Base-by-base conservation (phyloP, 2,797 vertebrate genomes). In the Dermochelys coriacea region DNA sequence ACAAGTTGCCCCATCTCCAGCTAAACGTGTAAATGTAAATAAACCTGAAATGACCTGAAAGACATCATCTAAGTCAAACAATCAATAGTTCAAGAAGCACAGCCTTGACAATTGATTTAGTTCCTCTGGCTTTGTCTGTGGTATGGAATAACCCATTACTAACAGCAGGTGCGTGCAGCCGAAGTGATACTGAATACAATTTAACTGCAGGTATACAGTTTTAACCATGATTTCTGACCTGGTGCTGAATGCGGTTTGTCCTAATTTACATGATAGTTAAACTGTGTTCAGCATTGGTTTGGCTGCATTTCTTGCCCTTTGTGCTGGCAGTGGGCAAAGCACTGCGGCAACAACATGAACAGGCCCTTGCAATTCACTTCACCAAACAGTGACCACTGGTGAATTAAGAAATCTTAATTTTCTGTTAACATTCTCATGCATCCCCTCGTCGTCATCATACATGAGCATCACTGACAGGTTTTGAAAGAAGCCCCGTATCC, bases 11-110 rank as follows among this genome's bases (percentile, higher is more conserved):
- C 52, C 82, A 85, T 75, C 52, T 71, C 75, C 34, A 79, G 51
- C 2, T 51, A 84, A n/a, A 47, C 3, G 25, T 10, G 61, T 2
- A 50, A 68, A 52, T 41, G 83, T 51, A 88, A 94, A 86, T 34
- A 87, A 89, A 88, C 77, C 21, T 45, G 18, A 21, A 49, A 21
- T 41, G 71, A 89, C 34, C 25, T 80, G 45, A 87, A 85, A 85
- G 8, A 82, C 37, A 78, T 25, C 47, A 71, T 29, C 4, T 29
- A 84, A 29, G 57, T 71, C 25, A 85, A 91, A 74, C 5, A 14
- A 89, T 86, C 31, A 81, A 23, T 61, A 71, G 74, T 57, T 74
- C 47, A 54, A 83, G 4, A 82, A 10, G 31, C 77, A 15, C 80
- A 18, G 34, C 12, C 47, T 87, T 77, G 0, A 0, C 29, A n/a